Conservation (phyloP, 1,140 invertebrate species). For the Brachionus calyciflorus region DNA sequence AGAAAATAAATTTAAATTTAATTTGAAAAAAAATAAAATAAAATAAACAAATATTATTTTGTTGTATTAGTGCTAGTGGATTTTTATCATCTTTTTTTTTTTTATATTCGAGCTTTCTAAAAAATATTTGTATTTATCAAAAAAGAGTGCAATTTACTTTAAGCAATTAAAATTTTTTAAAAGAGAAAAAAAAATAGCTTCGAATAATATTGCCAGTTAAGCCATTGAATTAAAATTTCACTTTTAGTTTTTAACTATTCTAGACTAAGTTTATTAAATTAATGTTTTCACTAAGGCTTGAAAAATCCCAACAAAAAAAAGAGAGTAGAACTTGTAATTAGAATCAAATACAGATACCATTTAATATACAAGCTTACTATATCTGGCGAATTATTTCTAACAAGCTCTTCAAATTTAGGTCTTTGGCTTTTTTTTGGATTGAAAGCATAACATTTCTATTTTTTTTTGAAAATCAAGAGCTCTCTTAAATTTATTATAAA, state of each 20-base stretch:
- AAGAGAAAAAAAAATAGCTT: too few species aligned
- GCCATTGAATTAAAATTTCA: conserved; percentile 16
- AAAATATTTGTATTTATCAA: neutral
- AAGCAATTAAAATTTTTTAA: conserved; percentile 35
- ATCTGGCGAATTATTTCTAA: too few species aligned
- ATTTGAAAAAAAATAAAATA: neutral
- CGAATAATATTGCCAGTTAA: neutral
- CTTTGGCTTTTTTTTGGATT: too few species aligned
- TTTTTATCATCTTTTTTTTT: conserved; percentile 1
- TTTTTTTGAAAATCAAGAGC: too few species aligned
- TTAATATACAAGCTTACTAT: too few species aligned
- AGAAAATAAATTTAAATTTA: neutral
- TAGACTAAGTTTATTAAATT: conserved; percentile 19
- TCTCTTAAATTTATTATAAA: too few species aligned
- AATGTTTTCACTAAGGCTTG: conserved; percentile 30
- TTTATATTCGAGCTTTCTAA: neutral
- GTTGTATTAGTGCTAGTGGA: neutral
- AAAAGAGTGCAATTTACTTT: conserved; percentile 23
- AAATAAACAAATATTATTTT: conserved; percentile 9
- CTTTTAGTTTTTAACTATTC: neutral
- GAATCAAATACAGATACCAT: too few species aligned
- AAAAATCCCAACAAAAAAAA: neutral
- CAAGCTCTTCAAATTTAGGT: too few species aligned
- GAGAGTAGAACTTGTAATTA: too few species aligned
- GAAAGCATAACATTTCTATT: too few species aligned